A percentile compares a stretch with the other conserved stretches of the same genome.
Conservation (phyloP, 2,113 vertebrate genomes). For the Pao palembangensis region DNA sequence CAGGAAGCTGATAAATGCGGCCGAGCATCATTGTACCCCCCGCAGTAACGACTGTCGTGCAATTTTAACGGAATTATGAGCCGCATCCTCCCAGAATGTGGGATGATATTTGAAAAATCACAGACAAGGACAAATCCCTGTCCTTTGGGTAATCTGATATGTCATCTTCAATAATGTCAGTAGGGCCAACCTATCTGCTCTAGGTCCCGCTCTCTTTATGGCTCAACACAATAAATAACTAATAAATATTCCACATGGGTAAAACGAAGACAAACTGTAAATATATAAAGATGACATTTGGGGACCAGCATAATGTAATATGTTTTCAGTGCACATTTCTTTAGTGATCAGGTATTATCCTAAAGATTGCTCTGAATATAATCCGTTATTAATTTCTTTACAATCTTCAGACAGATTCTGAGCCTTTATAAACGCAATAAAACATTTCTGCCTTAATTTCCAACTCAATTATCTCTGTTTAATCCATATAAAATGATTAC, state of each 20-base stretch:
- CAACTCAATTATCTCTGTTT: too few relatives aligned
- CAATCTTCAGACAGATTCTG: background rate
- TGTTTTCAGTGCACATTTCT: background rate
- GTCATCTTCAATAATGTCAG: constrained; percentile 75
- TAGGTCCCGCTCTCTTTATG: constrained; percentile 29
- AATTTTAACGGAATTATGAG: constrained; percentile 10
- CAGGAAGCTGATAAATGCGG: background rate
- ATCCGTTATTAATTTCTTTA: background rate
- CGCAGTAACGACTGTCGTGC: too few relatives aligned
- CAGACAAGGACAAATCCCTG: constrained; percentile 85
- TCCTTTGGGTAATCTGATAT: constrained; percentile 84
- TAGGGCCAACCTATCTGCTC: constrained; percentile 58
- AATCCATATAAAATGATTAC: too few relatives aligned
- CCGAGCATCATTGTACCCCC: background rate
- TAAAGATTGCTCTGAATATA: background rate
- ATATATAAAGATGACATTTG: background rate
- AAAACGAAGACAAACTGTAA: background rate
- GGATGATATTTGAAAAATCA: constrained; percentile 64
- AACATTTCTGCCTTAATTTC: too few relatives aligned
- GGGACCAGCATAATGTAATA: background rate
- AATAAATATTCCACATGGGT: constrained; percentile 20
- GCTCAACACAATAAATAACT: constrained; percentile 17
- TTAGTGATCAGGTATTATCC: background rate
- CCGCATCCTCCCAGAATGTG: constrained; percentile 9
- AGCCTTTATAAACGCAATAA: background rate